Evolutionary conservation across 2,797 vertebrate genomes (phyloP).

Genomic region (Bradypodion ventrale): DNA sequence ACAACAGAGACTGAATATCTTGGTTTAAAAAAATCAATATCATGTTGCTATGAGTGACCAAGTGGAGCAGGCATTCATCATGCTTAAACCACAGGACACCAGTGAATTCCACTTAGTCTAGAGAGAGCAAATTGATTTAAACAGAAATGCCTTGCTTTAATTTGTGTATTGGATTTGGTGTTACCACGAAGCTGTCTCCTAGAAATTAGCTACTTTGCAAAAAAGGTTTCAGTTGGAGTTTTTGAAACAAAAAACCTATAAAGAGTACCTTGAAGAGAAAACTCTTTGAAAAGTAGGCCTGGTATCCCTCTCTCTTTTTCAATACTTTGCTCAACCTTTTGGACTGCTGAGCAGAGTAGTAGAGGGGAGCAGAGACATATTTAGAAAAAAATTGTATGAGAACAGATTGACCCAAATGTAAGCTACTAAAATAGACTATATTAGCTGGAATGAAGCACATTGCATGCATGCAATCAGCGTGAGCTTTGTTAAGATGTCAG

Average conservation of each 20-base stretch:
- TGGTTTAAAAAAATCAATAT: neutral
- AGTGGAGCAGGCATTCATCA: no score
- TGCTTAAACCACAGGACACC: no score
- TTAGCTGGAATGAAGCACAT: conserved; percentile 61
- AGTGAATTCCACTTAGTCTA: neutral
- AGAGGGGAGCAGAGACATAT: conserved; percentile 38
- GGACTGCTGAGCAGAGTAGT: conserved; percentile 16
- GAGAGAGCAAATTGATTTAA: neutral
- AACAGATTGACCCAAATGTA: conserved; percentile 73
- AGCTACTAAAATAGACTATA: conserved; percentile 64
- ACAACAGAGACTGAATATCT: neutral
- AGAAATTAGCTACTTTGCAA: neutral
- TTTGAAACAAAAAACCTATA: neutral
- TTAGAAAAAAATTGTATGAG: conserved; percentile 70
- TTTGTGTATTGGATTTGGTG: neutral
- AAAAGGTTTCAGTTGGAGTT: neutral
- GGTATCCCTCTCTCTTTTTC: conserved; percentile 32
- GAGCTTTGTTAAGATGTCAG: conserved; percentile 65
- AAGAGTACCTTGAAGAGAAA: neutral
- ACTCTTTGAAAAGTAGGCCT: neutral
- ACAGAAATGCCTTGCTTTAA: neutral
- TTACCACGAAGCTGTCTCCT: neutral
- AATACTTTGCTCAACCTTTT: conserved; percentile 46
- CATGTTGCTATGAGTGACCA: no score
- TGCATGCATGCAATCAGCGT: conserved; percentile 58